These are phyloP conservation scores for Chamaea fasciata DNA, from an alignment of 2,113 vertebrate species.

Conservation along the genomic window DNA sequence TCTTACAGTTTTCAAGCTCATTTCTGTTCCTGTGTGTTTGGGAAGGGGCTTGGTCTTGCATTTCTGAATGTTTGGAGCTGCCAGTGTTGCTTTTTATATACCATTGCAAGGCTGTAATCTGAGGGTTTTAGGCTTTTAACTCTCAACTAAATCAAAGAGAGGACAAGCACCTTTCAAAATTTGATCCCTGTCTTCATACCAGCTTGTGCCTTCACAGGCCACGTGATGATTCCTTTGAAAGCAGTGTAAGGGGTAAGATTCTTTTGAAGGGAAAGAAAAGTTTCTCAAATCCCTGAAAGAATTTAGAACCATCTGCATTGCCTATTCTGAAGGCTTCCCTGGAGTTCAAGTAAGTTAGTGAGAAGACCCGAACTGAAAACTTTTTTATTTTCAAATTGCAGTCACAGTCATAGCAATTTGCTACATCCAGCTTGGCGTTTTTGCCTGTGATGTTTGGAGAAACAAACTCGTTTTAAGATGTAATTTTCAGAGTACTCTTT, in stretches of 20 bases:
- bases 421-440: background rate
- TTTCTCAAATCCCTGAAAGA: background rate
- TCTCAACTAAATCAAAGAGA: background rate
- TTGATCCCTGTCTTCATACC: background rate
- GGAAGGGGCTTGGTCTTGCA: background rate
- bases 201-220: background rate
- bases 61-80: background rate
- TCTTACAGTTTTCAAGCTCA: background rate
- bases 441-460: background rate
- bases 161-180: background rate
- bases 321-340: background rate
- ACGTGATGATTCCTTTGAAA: background rate
- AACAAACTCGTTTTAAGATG: background rate
- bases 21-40: background rate
- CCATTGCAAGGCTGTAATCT: background rate
- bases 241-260: background rate
- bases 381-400: slow-evolving; percentile 15
- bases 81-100: background rate
- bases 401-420: background rate
- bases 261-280: background rate
- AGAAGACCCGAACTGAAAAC: background rate
- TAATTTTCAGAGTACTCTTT: background rate
- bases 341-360: background rate
- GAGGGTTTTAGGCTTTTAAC: background rate
- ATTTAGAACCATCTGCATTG: background rate